phyloP scores from a whole-genome alignment of 1,140 invertebrate genomes.

The Sarcophaga bullata region DNA sequence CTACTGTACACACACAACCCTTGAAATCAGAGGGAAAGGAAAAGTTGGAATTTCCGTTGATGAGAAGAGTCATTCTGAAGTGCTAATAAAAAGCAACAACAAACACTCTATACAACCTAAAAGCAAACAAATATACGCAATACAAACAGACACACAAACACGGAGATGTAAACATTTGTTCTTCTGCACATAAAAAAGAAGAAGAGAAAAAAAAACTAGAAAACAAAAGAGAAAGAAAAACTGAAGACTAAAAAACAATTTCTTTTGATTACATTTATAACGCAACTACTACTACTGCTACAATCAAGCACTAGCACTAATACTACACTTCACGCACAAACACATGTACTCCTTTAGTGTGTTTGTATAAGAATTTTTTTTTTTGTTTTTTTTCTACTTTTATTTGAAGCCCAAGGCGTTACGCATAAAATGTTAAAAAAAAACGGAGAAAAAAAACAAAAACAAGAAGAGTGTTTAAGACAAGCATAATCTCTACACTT shows the following conservation, averaged over 20 bases:
- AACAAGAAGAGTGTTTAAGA: background rate
- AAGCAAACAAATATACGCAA: too few species aligned
- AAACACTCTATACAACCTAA: background rate
- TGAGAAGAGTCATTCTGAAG: slow-evolving; percentile 23
- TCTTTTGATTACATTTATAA: slow-evolving; percentile 31
- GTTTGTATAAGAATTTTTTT: too few species aligned
- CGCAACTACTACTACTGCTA: background rate
- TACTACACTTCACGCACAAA: too few species aligned
- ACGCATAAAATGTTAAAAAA: slow-evolving; percentile 20
- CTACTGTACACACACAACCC: too few species aligned
- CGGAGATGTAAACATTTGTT: too few species aligned
- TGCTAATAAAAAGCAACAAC: slow-evolving; percentile 39
- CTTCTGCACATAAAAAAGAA: too few species aligned
- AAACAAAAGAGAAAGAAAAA: slow-evolving; percentile 26
- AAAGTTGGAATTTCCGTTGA: background rate
- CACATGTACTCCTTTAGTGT: too few species aligned
- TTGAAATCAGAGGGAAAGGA: too few species aligned
- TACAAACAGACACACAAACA: too few species aligned
- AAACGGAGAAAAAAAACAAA: background rate
- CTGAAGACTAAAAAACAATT: slow-evolving; percentile 20
- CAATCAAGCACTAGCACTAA: too few species aligned
- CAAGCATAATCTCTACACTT: slow-evolving; percentile 18
- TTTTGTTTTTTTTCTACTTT: too few species aligned
- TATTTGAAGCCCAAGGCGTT: slow-evolving; percentile 17
- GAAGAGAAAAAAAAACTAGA: slow-evolving; percentile 6